Evolutionary conservation across 1,140 invertebrate genomes (phyloP).

Genomic region (Micrasema minimum): DNA sequence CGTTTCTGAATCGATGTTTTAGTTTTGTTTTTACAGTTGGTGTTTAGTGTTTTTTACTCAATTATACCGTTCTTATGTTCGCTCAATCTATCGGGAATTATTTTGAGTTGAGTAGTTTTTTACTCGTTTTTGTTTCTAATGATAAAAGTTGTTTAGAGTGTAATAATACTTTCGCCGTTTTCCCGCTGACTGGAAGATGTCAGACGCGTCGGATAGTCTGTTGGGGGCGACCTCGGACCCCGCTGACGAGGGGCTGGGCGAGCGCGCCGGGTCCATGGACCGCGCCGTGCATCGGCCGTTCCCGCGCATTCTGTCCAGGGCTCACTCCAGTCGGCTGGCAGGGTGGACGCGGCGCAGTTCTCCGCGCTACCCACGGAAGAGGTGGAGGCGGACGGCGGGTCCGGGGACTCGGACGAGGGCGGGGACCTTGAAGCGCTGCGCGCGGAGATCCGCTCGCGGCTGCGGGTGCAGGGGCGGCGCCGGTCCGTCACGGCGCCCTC

Average conservation of each 20-base stretch:
- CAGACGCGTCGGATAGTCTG: conserved; percentile 45
- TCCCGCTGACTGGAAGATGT: conserved; percentile 29
- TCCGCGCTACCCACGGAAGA: conserved; percentile 57
- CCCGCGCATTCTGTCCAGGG: conserved; percentile 36
- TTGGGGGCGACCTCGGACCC: conserved; percentile 28
- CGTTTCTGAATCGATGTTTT: too few species aligned
- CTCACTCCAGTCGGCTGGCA: conserved; percentile 43
- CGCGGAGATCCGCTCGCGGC: conserved; percentile 56
- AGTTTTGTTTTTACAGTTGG: conserved; percentile 12
- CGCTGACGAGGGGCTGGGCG: conserved; percentile 12
- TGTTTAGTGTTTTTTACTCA: neutral
- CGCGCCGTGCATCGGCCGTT: conserved; percentile 35
- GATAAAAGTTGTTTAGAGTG: neutral
- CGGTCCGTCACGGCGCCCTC: conserved; percentile 65
- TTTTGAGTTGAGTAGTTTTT: neutral
- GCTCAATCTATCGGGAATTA: neutral
- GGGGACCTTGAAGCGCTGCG: conserved; percentile 62
- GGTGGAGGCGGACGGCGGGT: conserved; percentile 54
- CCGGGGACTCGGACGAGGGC: conserved; percentile 58
- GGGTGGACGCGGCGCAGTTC: conserved; percentile 42
- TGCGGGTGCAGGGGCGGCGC: conserved; percentile 57
- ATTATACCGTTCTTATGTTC: conserved; percentile 5
- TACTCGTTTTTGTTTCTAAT: neutral
- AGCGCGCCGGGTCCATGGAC: conserved; percentile 35
- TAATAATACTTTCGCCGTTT: neutral